phyloP scores from a whole-genome alignment of 2,797 vertebrate genomes.

The Helarctos malayanus region DNA sequence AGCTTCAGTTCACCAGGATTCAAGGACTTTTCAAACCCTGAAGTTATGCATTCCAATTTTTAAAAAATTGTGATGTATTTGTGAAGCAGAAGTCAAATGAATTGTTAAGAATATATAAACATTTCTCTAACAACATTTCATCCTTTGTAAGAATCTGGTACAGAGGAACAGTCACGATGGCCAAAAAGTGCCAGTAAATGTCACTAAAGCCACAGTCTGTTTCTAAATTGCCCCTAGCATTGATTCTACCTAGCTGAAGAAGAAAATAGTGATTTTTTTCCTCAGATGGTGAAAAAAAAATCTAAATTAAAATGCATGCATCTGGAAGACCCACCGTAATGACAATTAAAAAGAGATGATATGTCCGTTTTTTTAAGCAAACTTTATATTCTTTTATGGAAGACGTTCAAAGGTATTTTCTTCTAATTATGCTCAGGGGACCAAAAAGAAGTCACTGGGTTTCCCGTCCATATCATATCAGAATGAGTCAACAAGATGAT shows the following conservation, averaged over 20 bases:
- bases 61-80: background rate
- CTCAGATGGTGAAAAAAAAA: conserved; percentile 20
- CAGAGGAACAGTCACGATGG: conserved; percentile 17
- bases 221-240: conserved; percentile 73
- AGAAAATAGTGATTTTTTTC: conserved; percentile 65
- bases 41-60: conserved; percentile 29
- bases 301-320: conserved; percentile 39
- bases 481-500: conserved; percentile 62
- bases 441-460: conserved; percentile 6
- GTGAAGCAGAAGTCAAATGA: conserved; percentile 47
- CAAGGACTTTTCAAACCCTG: conserved; percentile 56
- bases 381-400: conserved; percentile 39
- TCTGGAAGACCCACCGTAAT: conserved; percentile 40
- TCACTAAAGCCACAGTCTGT: conserved; percentile 55
- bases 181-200: conserved; percentile 58
- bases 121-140: conserved; percentile 49
- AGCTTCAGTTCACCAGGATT: conserved; percentile 49
- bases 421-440: conserved; percentile 64
- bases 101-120: conserved; percentile 8
- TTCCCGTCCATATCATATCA: conserved; percentile 17
- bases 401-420: conserved; percentile 22
- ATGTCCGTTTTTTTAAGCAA: conserved; percentile 21
- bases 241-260: conserved; percentile 41
- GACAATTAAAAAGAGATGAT: conserved; percentile 39
- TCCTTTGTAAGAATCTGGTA: conserved; percentile 41